Evolutionary conservation across 2,797 vertebrate species (phyloP).

Genomic region (Pseudomugil tenellus): DNA sequence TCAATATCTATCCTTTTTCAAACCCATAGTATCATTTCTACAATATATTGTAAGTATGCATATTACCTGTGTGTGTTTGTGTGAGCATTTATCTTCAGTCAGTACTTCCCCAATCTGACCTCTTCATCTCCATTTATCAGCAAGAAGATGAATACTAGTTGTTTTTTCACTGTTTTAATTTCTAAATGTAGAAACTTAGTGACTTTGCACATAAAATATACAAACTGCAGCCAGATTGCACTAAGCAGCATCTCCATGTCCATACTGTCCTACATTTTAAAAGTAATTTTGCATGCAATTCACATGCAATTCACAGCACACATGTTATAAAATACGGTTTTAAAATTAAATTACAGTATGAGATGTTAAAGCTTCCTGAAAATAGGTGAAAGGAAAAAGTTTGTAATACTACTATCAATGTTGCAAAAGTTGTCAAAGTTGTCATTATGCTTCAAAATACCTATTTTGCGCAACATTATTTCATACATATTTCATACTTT

Average conservation of each 20-base stretch:
- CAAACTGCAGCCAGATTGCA: not conserved
- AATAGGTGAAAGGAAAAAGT: not conserved
- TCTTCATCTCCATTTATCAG: too few relatives aligned
- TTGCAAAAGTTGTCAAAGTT: not conserved
- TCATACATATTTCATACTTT: too few relatives aligned
- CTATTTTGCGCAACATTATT: too few relatives aligned
- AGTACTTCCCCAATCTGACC: too few relatives aligned
- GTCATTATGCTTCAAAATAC: not conserved
- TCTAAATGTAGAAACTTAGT: too few relatives aligned
- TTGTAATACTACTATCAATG: not conserved
- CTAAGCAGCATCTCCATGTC: not conserved
- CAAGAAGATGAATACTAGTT: too few relatives aligned
- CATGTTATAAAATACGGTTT: not conserved
- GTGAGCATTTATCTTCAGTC: not conserved
- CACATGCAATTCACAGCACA: not conserved
- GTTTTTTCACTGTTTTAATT: too few relatives aligned
- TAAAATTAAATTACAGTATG: not conserved
- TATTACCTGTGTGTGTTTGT: not conserved
- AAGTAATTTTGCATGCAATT: not conserved
- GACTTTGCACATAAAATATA: too few relatives aligned
- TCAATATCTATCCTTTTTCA: too few relatives aligned
- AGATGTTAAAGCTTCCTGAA: not conserved
- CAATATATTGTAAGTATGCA: not conserved
- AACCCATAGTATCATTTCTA: too few relatives aligned
- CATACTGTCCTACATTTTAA: not conserved